Percentiles rank a stretch among this genome's conserved stretches.
phyloP scores from a whole-genome alignment of 2,113 vertebrate species.

The Pipa parva region DNA sequence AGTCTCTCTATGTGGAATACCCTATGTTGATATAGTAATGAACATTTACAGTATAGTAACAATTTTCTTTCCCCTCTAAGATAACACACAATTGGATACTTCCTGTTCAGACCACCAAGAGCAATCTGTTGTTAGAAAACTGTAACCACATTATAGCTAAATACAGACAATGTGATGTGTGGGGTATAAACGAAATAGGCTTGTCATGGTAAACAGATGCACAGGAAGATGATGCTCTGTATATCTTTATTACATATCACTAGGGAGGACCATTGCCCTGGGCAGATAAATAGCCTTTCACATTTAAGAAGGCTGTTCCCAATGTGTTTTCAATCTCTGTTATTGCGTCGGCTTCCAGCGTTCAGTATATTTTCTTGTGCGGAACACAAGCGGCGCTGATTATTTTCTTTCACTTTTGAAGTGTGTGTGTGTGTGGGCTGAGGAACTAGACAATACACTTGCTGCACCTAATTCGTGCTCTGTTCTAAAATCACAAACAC shows the following conservation, averaged over 20 bases:
- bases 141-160: too few species aligned
- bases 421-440: conserved; percentile 42
- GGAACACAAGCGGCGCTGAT: conserved; percentile 3
- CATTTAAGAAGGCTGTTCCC: conserved; percentile 4
- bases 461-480: conserved; percentile 22
- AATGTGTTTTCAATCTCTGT: conserved; percentile 37
- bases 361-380: conserved; percentile 12
- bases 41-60: too few species aligned
- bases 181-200: too few species aligned
- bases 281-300: conserved; percentile 3
- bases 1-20: too few species aligned
- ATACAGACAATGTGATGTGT: too few species aligned
- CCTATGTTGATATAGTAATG: too few species aligned
- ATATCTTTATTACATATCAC: neutral
- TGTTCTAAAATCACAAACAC: conserved; percentile 29
- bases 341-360: conserved; percentile 1
- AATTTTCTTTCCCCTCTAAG: too few species aligned
- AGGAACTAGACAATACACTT: conserved; percentile 23
- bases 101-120: too few species aligned
- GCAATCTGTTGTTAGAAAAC: too few species aligned
- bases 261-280: neutral
- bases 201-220: too few species aligned
- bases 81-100: too few species aligned
- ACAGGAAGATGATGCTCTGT: conserved; percentile 2
- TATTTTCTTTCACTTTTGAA: conserved; percentile 24